Evolutionary conservation across 2,113 vertebrate species (phyloP), one percentile per base, ranked within the genome.

Genomic region (Microcebus ravelobensis): DNA sequence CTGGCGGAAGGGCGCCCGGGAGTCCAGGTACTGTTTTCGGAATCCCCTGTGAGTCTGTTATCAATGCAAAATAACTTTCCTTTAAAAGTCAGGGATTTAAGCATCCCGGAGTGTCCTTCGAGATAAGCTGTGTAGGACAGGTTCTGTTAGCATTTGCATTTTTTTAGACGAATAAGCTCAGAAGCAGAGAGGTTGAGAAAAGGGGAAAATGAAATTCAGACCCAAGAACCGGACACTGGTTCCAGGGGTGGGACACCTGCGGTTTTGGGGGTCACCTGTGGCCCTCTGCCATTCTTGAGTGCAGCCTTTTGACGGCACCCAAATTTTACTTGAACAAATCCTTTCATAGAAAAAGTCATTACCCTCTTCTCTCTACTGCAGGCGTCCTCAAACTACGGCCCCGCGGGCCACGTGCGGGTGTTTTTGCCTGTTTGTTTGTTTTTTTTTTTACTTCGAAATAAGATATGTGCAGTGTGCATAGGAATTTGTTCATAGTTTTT

Each of bases 1-100:
- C 25, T 11, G 13, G 18, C 0, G 21, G 61, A 68, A 2, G 45
- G 55, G 23, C 8, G 9, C 18, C 0, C 3, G 3, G 27, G 5
- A 34, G 21, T 68, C 48, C 14, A 13, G 23, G 36, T 7, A 20
- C 14, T 42, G 36, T 10, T 55, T 31, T 12, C 2, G 27, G 5
- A n/a, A 42, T 57, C 18, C 20, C 27, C 63, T 8, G 13, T 3
- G 3, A 7, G 0, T 23, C 27, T 27, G 14, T 11, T 2, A 17
- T 59, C 10, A 55, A 13, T 34, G 17, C 27, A 25, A 34, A 39
- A 67, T n/a, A 8, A 11, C 14, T 67, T 68, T 68, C 34, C 34
- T 8, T n/a, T 68, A n/a, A 68, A 68, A n/a, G 34, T 34, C 17
- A 50, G 29, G 9, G 45, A 20, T 50, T 48, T 34, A 20, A 48